Percentiles rank a stretch among this genome's conserved stretches.
Evolutionary conservation across 2,797 vertebrate genomes (phyloP).

Genomic region (Anableps anableps): DNA sequence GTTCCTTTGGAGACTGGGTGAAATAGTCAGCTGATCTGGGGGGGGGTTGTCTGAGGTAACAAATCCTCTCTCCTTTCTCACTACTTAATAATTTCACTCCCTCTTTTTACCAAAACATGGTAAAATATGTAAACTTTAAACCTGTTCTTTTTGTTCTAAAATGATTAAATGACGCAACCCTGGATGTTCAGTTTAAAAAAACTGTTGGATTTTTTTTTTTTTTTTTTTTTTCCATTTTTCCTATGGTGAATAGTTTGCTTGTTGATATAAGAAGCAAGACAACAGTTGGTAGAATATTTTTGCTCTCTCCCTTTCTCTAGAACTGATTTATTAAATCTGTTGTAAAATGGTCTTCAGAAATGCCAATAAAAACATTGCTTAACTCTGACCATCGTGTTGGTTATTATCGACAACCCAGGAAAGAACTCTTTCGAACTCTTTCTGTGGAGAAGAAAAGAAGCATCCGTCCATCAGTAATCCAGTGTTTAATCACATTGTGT

Average conservation of each 20-base stretch:
- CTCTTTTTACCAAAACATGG: conserved; percentile 82
- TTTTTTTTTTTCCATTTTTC: conserved; percentile 55
- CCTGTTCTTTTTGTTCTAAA: conserved; percentile 68
- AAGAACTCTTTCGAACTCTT: neutral
- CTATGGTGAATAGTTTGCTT: conserved; percentile 94
- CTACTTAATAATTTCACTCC: conserved; percentile 81
- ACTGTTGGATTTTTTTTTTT: conserved; percentile 69
- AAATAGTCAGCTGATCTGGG: conserved; percentile 83
- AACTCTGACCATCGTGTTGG: conserved; percentile 75
- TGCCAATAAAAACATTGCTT: conserved; percentile 81
- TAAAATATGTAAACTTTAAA: conserved; percentile 72
- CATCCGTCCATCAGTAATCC: neutral
- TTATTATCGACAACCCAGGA: conserved; percentile 82
- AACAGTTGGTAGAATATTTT: conserved; percentile 86
- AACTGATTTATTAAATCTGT: conserved; percentile 93
- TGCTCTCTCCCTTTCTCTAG: conserved; percentile 87
- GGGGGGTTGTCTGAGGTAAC: conserved; percentile 54
- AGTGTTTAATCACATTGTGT: neutral
- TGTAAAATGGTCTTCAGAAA: conserved; percentile 88
- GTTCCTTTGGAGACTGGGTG: conserved; percentile 89
- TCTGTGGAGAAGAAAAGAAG: neutral
- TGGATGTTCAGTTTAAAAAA: conserved; percentile 78
- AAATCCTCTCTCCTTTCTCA: conserved; percentile 46
- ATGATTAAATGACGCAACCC: conserved; percentile 79
- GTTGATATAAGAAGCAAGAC: conserved; percentile 82